Evolutionary conservation across 2,888 invertebrate species (phyloP).

Genomic region (Chalcis sispes): DNA sequence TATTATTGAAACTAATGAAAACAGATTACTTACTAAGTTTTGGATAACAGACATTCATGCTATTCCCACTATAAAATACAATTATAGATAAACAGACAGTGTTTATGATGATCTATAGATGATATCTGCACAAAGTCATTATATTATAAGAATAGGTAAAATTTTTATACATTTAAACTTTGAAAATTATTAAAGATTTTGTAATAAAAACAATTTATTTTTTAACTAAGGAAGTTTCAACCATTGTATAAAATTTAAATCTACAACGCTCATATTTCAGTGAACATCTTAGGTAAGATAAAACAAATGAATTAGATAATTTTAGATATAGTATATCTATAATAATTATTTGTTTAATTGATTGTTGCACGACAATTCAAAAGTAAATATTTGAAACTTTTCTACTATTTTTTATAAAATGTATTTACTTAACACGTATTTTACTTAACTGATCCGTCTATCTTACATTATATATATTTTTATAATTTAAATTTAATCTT

Average conservation of each 20-base stretch:
- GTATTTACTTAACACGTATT: background rate
- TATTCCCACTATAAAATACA: background rate
- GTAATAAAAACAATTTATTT: background rate
- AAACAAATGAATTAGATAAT: background rate
- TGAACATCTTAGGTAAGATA: constrained; percentile 17
- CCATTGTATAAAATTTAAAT: background rate
- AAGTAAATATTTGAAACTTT: background rate
- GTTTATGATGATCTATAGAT: constrained; percentile 11
- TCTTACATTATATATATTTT: no score
- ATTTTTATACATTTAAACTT: constrained; percentile 2
- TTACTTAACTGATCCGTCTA: no score
- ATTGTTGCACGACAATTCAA: no score
- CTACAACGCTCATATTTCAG: background rate
- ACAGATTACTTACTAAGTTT: constrained; percentile 26
- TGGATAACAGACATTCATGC: background rate
- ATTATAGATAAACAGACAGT: background rate
- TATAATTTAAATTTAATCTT: no score
- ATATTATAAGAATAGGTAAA: constrained; percentile 15
- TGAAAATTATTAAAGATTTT: background rate
- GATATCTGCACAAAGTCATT: background rate
- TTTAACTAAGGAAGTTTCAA: background rate
- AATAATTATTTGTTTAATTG: no score
- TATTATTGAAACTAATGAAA: constrained; percentile 17
- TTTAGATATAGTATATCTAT: background rate
- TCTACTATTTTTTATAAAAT: background rate